Percentiles rank a stretch among this genome's conserved stretches.
phyloP scores from a whole-genome alignment of 2,797 vertebrate species.

The Mico argentatus region DNA sequence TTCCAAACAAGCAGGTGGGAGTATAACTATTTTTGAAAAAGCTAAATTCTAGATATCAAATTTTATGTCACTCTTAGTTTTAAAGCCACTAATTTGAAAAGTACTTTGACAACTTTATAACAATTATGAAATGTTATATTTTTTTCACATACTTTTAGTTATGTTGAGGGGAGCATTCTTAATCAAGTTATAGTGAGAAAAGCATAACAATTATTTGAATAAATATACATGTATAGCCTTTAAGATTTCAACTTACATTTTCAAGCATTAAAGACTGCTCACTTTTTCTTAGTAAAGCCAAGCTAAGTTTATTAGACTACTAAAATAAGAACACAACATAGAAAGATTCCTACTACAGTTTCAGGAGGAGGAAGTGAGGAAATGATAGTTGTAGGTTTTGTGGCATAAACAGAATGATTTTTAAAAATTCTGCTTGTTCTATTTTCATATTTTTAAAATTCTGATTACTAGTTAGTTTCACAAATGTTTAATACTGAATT shows the following conservation, averaged over 20 bases:
- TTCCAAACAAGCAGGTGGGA: neutral
- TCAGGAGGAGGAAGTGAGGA: neutral
- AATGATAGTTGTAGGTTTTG: neutral
- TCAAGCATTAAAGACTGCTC: neutral
- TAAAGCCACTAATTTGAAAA: neutral
- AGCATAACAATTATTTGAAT: neutral
- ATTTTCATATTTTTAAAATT: neutral
- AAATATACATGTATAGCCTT: neutral
- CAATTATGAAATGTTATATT: neutral
- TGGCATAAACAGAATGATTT: neutral
- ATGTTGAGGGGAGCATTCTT: neutral
- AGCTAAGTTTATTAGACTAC: neutral
- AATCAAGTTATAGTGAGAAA: neutral
- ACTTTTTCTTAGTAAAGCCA: neutral
- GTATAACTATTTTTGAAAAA: neutral
- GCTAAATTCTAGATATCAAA: neutral
- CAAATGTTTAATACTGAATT: neutral
- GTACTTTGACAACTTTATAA: neutral
- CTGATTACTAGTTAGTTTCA: neutral
- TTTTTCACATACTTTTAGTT: neutral
- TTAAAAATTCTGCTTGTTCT: neutral
- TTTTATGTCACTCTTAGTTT: neutral
- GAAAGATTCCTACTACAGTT: neutral
- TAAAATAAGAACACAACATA: neutral
- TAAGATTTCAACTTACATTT: constrained; percentile 7